Percentiles rank a stretch among this genome's conserved stretches.
Evolutionary conservation across 2,113 vertebrate genomes (phyloP).

Genomic region (Prinia subflava): DNA sequence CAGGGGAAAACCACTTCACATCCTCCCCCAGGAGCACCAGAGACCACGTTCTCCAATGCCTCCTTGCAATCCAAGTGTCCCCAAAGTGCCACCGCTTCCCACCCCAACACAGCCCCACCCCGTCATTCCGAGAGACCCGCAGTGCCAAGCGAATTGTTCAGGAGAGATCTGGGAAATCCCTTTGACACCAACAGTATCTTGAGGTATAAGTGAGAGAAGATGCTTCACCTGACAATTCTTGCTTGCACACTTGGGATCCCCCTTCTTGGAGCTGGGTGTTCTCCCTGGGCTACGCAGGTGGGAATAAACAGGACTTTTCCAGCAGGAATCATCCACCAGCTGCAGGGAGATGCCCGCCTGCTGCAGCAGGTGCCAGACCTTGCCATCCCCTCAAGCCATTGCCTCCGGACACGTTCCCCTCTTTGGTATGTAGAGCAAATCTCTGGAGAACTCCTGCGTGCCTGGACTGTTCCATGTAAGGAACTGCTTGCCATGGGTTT

Average conservation of each 20-base stretch:
- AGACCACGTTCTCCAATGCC: rapidly evolving
- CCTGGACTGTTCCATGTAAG: not conserved
- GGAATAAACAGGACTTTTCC: not conserved
- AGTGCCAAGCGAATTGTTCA: not conserved
- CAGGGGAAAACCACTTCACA: rapidly evolving
- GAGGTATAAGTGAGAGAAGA: constrained; percentile 28
- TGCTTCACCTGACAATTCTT: not conserved
- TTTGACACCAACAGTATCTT: constrained; percentile 21
- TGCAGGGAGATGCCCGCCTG: rapidly evolving
- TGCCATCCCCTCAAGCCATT: not conserved
- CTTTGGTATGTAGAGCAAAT: constrained; percentile 58
- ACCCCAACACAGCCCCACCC: not conserved
- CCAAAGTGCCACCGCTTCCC: not conserved
- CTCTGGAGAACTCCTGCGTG: not conserved
- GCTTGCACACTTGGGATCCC: not conserved
- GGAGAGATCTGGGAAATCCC: not conserved
- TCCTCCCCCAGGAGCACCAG: not conserved
- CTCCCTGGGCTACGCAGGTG: not conserved
- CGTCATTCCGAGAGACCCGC: not conserved
- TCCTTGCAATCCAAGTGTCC: rapidly evolving
- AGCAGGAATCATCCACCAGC: not conserved
- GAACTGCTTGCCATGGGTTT: not conserved
- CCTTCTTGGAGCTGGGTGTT: not conserved
- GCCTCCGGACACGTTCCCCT: not conserved
- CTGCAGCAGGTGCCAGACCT: rapidly evolving